phyloP scores from a whole-genome alignment of 2,797 vertebrate species.

The Peromyscus attwateri region DNA sequence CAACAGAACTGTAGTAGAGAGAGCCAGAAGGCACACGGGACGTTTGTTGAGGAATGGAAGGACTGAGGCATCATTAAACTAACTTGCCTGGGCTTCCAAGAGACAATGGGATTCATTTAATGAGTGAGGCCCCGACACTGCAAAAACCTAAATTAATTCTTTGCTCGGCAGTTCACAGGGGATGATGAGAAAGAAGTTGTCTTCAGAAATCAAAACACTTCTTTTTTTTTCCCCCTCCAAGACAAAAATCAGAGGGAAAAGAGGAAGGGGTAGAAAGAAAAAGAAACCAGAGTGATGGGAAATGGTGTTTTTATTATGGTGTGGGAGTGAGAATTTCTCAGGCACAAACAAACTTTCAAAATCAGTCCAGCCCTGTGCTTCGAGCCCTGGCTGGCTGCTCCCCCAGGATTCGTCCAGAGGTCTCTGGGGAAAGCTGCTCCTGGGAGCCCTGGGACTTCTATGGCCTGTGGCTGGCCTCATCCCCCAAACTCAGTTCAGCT shows the following conservation, averaged over 20 bases:
- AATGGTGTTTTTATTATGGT: not conserved
- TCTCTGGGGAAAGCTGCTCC: not conserved
- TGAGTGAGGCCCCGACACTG: not conserved
- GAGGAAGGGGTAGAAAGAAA: not conserved
- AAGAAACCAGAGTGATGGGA: not conserved
- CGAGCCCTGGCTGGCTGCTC: accelerated
- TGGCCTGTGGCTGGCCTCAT: no score
- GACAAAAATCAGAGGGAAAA: not conserved
- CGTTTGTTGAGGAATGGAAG: slow-evolving; percentile 20
- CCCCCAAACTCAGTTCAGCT: not conserved
- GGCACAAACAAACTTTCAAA: not conserved
- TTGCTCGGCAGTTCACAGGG: not conserved
- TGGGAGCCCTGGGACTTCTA: not conserved
- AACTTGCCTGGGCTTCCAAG: slow-evolving; percentile 45
- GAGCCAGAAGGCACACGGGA: not conserved
- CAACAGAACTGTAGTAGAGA: not conserved
- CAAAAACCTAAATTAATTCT: slow-evolving; percentile 77
- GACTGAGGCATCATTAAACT: slow-evolving; percentile 11
- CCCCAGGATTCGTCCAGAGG: not conserved
- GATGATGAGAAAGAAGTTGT: not conserved
- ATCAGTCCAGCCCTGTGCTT: not conserved
- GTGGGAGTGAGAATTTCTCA: not conserved
- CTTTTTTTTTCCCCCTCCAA: slow-evolving; percentile 7
- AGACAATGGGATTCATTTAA: slow-evolving; percentile 54
- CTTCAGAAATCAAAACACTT: not conserved